phyloP scores from a whole-genome alignment of 2,113 vertebrate species.

The Vulpes lagopus region DNA sequence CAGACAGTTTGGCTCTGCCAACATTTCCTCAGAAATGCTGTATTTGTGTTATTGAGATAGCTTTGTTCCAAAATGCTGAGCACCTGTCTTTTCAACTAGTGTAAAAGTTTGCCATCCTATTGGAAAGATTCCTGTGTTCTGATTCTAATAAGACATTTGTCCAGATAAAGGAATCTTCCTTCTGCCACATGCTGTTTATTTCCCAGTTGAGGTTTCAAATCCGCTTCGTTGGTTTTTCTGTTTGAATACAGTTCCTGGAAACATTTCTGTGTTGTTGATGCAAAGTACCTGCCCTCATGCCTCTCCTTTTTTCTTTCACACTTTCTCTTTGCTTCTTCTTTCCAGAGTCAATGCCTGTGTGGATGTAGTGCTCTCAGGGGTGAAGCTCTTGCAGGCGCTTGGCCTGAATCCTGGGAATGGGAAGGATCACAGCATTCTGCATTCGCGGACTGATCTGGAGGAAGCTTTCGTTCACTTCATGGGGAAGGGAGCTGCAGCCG shows the following conservation, averaged over 20 bases:
- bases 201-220: neutral
- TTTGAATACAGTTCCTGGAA: neutral
- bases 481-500: conserved; percentile 94
- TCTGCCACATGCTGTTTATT: neutral
- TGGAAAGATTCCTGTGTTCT: neutral
- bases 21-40: conserved; percentile 26
- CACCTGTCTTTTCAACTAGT: neutral
- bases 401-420: conserved; percentile 90
- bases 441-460: conserved; percentile 90
- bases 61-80: neutral
- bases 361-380: conserved; percentile 96
- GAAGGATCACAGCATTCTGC: conserved; percentile 91
- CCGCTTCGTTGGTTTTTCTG: neutral
- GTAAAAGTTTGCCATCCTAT: neutral
- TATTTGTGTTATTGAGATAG: neutral
- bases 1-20: neutral
- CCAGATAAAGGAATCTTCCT: neutral
- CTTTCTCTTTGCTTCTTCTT: neutral
- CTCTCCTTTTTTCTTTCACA: neutral
- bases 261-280: neutral
- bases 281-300: neutral
- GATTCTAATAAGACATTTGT: neutral
- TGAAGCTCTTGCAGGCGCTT: conserved; percentile 94
- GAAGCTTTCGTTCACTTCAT: conserved; percentile 95
- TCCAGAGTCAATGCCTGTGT: conserved; percentile 97